Evolutionary conservation across 2,888 invertebrate genomes (phyloP).

Genomic region (Itoplectis maculator): DNA sequence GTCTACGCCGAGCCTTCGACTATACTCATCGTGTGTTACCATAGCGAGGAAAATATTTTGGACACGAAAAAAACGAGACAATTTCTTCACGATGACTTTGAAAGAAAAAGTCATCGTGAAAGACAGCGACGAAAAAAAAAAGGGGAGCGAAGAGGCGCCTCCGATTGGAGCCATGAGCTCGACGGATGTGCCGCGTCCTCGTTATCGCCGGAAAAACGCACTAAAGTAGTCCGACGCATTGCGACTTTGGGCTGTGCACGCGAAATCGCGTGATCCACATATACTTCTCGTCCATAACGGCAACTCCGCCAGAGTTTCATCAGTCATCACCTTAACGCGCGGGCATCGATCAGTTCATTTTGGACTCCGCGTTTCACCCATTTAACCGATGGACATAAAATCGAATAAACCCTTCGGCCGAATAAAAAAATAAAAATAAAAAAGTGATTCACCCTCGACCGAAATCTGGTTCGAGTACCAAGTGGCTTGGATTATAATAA

Average conservation of each 20-base stretch:
- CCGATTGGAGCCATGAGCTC: background rate
- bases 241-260: constrained; percentile 61
- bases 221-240: constrained; percentile 60
- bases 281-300: constrained; percentile 3
- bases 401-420: background rate
- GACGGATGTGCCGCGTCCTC: background rate
- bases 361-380: background rate
- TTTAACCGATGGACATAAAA: background rate
- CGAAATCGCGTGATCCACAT: constrained; percentile 61
- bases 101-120: background rate
- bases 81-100: background rate
- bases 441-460: background rate
- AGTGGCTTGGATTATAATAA: too few species aligned
- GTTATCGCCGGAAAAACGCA: constrained; percentile 38
- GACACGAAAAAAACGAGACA: too few species aligned
- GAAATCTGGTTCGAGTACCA: too few species aligned
- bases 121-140: too few species aligned
- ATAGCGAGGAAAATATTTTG: background rate
- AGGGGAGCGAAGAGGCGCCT: background rate
- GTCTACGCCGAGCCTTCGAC: background rate
- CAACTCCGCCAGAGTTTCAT: background rate
- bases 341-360: background rate
- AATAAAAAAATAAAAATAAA: background rate
- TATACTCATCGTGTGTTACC: background rate
- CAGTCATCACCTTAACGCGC: background rate